Percentiles rank a stretch among this genome's conserved stretches.
phyloP scores from a whole-genome alignment of 2,113 vertebrate genomes.

The Prionailurus bengalensis region DNA sequence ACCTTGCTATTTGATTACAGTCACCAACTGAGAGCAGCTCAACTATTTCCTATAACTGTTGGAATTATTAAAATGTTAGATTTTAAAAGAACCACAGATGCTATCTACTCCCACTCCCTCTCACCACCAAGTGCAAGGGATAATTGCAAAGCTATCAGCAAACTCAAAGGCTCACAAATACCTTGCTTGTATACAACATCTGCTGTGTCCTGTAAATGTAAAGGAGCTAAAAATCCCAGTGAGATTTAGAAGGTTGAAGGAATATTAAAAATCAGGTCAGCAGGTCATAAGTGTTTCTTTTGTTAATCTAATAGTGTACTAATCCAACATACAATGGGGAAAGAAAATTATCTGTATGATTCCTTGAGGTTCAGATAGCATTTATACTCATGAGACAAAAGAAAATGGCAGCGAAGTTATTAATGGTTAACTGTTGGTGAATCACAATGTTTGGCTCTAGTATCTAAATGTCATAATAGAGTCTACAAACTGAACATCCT shows the following conservation, averaged over 20 bases:
- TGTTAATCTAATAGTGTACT: background rate
- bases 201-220: constrained; percentile 62
- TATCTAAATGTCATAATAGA: constrained; percentile 8
- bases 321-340: constrained; percentile 14
- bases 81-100: constrained; percentile 5
- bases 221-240: constrained; percentile 9
- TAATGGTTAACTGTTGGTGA: background rate
- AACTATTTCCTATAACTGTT: constrained; percentile 8
- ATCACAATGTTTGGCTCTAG: constrained; percentile 13
- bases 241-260: constrained; percentile 12
- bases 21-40: background rate
- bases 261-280: constrained; percentile 17
- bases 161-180: constrained; percentile 1
- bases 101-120: background rate
- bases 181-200: background rate
- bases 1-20: background rate
- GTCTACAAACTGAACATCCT: background rate
- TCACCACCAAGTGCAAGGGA: background rate
- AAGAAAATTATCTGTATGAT: constrained; percentile 1
- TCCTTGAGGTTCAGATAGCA: background rate
- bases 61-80: constrained; percentile 54
- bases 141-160: constrained; percentile 47
- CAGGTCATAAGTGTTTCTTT: background rate
- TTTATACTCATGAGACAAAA: constrained; percentile 32
- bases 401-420: background rate